These are phyloP conservation scores for Gerris buenoi DNA, from an alignment of 1,140 invertebrate genomes.

Conservation along the genomic window DNA sequence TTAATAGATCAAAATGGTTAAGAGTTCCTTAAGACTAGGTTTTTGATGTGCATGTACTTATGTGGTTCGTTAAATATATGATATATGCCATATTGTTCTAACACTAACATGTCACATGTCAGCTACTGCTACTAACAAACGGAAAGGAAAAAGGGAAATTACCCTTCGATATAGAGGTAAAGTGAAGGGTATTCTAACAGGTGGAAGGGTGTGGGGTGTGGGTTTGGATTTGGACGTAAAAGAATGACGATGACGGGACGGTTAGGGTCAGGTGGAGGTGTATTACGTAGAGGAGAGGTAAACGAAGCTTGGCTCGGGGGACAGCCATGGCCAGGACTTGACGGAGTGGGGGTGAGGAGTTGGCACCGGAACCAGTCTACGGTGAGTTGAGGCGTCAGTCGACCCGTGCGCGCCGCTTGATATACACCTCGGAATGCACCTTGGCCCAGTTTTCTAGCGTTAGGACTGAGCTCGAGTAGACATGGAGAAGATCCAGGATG, in stretches of 20 bases:
- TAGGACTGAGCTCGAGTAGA: neutral
- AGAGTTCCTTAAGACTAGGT: no score
- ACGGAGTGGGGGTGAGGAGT: neutral
- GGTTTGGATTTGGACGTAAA: no score
- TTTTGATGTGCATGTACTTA: no score
- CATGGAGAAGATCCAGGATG: neutral
- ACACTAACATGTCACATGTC: no score
- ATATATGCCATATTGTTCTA: no score
- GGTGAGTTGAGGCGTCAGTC: neutral
- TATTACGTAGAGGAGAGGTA: neutral
- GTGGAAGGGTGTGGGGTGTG: no score
- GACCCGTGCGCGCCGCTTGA: neutral
- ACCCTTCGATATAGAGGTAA: no score
- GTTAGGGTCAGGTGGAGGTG: neutral
- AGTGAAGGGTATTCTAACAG: neutral
- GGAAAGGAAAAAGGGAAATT: no score
- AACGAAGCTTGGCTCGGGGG: neutral
- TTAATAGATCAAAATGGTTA: no score
- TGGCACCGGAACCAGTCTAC: neutral
- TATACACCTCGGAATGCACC: neutral
- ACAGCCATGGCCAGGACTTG: neutral
- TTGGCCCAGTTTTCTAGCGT: constrained; percentile 2
- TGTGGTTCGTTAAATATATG: no score
- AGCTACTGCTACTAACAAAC: no score
- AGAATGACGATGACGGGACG: neutral